Percentiles rank a stretch among this genome's conserved stretches.
phyloP scores from a whole-genome alignment of 2,113 vertebrate genomes.

The Oreotragus oreotragus region DNA sequence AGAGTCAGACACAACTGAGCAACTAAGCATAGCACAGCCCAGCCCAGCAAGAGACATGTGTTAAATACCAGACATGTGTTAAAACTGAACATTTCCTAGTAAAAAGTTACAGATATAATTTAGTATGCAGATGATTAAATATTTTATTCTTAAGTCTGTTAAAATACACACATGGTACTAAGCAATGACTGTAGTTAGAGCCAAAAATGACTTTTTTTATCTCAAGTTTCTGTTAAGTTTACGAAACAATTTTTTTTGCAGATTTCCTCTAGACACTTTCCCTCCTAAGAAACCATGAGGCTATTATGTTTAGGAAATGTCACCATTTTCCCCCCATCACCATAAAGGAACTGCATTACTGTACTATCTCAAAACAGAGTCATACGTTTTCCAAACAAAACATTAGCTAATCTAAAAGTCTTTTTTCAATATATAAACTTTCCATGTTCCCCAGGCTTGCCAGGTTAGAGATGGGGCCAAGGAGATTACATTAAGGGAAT shows the following conservation, averaged over 20 bases:
- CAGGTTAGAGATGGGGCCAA: constrained; percentile 51
- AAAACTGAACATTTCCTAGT: not conserved
- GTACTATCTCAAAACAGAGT: constrained; percentile 49
- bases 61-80: not conserved
- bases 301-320: constrained; percentile 69
- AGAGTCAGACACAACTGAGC: not conserved
- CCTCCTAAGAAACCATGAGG: constrained; percentile 21
- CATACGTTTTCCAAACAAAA: constrained; percentile 65
- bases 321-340: constrained; percentile 50
- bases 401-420: constrained; percentile 60
- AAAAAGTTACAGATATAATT: constrained; percentile 8
- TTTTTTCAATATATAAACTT: constrained; percentile 47
- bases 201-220: constrained; percentile 59
- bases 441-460: constrained; percentile 35
- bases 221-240: constrained; percentile 55
- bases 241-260: constrained; percentile 54
- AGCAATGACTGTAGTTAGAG: constrained; percentile 13
- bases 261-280: constrained; percentile 50
- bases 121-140: constrained; percentile 21
- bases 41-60: not conserved
- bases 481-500: constrained; percentile 39
- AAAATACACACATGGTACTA: constrained; percentile 37
- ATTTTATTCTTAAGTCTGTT: constrained; percentile 43
- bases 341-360: constrained; percentile 45
- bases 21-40: not conserved